Base-by-base conservation (phyloP, 23 tunicate genomes). In the Halocynthia roretzi region DNA sequence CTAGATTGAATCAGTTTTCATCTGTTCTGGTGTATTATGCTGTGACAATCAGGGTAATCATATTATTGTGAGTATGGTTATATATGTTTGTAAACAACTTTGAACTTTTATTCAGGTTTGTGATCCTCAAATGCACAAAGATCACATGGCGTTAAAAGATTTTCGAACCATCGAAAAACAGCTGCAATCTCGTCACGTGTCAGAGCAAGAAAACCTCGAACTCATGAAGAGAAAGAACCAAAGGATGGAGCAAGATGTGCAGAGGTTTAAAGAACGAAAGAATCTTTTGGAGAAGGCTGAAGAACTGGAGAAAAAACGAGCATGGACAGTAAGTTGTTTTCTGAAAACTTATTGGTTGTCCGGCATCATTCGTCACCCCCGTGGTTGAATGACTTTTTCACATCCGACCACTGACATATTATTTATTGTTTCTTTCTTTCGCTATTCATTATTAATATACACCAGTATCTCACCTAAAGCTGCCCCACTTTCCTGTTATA, bases 241-340 rank as follows among this genome's bases (percentile, higher is more conserved):
- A 66, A 56, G 94, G 51, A 86, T 88, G 61, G 86, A 88, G 61
- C 73, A 83, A 62, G 94, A 88, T n/a, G 94, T 83, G 6, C 54
- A 56, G 58, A 73, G 93, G 54, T 87, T 50, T 57, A 70, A 81
- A 51, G 94, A 88, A 78, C 53, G 87, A 58, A 57, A 78, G 20
- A 84, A 85, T 12, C 68, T 88, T 10, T 23, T 65, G 7, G 77
- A 64, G 21, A 62, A 72, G 65, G 69, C 80, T 51, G 75, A 83
- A 73, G 80, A 56, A 50, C 52, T 88, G 64, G 84, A 88, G 6
- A 65, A 75, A 65, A 88, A 88, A 61, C 70, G 78, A 6, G 94
- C 87, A 7, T 88, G 94, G 87, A 77, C 86, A 21, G 94, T 88
- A 71, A 69, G 92, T 75, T 11, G 19, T 75, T 6, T 56, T 8